These are phyloP conservation scores for Motacilla tschutschensis DNA, from an alignment of 2,113 vertebrate species.

Conservation along the genomic window DNA sequence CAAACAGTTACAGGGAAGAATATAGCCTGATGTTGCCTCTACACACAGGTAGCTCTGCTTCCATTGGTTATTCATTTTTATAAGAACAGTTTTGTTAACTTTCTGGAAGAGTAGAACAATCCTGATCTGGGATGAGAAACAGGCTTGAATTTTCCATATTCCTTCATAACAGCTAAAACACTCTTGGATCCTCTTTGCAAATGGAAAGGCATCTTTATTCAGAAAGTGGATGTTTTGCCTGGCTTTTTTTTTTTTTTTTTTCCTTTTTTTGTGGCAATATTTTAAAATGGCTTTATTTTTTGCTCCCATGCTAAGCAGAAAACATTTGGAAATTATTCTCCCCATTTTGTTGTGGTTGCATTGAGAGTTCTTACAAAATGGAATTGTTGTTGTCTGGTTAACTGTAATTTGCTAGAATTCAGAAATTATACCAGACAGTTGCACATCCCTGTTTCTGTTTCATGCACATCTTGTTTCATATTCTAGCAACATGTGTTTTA, in stretches of 20 bases:
- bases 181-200: neutral
- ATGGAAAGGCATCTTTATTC: neutral
- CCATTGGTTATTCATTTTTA: neutral
- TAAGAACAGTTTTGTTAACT: neutral
- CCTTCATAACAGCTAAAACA: neutral
- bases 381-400: constrained; percentile 4
- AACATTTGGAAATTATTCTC: constrained; percentile 11
- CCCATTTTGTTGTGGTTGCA: neutral
- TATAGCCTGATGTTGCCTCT: neutral
- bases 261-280: neutral
- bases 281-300: neutral
- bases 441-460: neutral
- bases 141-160: neutral
- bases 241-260: neutral
- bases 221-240: neutral
- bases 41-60: neutral
- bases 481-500: neutral
- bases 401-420: neutral
- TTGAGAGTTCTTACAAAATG: neutral
- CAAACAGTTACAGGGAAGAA: neutral
- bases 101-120: neutral
- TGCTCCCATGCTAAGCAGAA: neutral
- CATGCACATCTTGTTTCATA: neutral
- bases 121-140: neutral
- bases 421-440: neutral